Evolutionary conservation across 2,113 vertebrate species (phyloP).

Genomic region (Sturnira hondurensis): DNA sequence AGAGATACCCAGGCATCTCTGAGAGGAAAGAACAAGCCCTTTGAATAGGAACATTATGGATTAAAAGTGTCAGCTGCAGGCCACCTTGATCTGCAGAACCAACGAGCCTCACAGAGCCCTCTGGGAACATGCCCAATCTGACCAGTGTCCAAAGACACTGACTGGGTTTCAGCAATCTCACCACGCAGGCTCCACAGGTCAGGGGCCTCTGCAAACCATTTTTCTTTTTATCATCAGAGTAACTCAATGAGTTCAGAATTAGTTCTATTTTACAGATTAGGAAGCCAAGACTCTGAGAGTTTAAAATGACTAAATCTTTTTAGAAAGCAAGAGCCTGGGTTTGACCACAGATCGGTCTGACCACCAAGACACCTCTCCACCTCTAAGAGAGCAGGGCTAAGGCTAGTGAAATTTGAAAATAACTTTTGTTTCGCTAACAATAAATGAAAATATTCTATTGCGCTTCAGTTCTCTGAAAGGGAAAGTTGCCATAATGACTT

Average conservation of each 20-base stretch:
- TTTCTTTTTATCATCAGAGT: neutral
- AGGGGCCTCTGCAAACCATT: neutral
- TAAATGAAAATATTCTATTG: neutral
- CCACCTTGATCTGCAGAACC: neutral
- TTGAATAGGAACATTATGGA: neutral
- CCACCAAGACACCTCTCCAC: neutral
- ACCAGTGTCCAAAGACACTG: no score
- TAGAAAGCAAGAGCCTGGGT: neutral
- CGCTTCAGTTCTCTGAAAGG: neutral
- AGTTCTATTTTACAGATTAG: neutral
- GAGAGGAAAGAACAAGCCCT: neutral
- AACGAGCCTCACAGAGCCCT: neutral
- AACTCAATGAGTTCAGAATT: neutral
- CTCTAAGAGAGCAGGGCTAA: neutral
- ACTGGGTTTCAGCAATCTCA: neutral
- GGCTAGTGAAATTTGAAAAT: neutral
- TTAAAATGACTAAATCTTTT: conserved; percentile 9
- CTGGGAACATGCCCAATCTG: neutral
- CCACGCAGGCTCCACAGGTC: neutral
- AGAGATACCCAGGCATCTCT: neutral
- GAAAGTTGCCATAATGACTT: neutral
- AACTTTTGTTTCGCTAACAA: conserved; percentile 2
- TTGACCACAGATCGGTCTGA: neutral
- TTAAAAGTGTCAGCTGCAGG: neutral
- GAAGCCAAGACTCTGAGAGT: neutral